phyloP scores from a whole-genome alignment of 2,888 invertebrate genomes.

The Meteorus colon region DNA sequence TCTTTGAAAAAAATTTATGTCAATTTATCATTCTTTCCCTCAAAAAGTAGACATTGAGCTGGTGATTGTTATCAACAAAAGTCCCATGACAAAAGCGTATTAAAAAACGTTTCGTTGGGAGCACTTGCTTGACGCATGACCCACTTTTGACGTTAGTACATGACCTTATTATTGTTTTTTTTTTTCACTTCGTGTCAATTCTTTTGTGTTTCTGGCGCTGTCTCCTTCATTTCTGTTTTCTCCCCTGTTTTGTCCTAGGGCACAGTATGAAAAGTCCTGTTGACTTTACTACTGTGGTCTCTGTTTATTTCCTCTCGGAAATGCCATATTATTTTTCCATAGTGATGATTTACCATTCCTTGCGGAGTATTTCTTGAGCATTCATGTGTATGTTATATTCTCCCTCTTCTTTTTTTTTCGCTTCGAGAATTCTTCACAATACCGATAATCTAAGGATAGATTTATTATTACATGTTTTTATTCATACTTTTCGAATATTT shows the following conservation, averaged over 20 bases:
- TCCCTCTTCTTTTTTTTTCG: neutral
- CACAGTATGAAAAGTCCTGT: neutral
- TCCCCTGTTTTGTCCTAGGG: neutral
- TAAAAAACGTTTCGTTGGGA: neutral
- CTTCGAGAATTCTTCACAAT: neutral
- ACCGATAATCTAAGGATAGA: neutral
- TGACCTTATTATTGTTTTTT: neutral
- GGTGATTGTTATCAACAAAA: constrained; percentile 26
- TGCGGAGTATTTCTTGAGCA: neutral
- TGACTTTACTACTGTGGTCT: neutral
- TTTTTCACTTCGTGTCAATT: constrained; percentile 14
- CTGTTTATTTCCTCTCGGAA: neutral
- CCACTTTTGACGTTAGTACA: constrained; percentile 1
- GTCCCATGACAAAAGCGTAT: neutral
- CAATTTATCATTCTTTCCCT: neutral
- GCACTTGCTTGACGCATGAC: neutral
- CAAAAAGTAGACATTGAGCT: neutral
- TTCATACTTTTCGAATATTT: no score
- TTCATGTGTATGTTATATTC: neutral
- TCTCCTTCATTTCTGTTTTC: neutral
- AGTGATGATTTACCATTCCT: neutral
- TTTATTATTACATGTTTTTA: neutral
- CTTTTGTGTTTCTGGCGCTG: neutral
- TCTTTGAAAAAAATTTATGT: neutral
- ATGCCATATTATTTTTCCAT: neutral